phyloP scores from a whole-genome alignment of 2,888 invertebrate genomes.

The Drosophila rubida region DNA sequence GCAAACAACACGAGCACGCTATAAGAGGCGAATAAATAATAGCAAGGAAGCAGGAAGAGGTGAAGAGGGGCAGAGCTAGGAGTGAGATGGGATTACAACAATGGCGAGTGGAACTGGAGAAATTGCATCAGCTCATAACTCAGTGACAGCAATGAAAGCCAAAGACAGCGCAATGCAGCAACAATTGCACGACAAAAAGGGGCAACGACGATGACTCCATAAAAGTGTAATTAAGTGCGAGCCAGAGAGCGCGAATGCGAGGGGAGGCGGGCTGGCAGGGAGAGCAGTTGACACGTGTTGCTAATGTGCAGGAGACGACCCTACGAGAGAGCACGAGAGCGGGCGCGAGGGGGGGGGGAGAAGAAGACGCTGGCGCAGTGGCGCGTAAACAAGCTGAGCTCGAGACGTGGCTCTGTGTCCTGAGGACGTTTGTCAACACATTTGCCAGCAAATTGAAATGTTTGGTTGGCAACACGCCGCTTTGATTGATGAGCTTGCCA shows the following conservation, averaged over 20 bases:
- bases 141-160: constrained; percentile 55
- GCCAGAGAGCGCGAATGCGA: constrained; percentile 4
- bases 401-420: constrained; percentile 1
- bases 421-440: constrained; percentile 66
- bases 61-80: background rate
- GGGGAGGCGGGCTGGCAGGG: too few relatives aligned
- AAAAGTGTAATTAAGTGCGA: constrained; percentile 73
- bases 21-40: constrained; percentile 22
- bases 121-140: constrained; percentile 69
- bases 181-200: constrained; percentile 7
- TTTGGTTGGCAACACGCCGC: constrained; percentile 48
- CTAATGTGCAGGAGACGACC: constrained; percentile 50
- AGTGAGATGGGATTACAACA: constrained; percentile 7
- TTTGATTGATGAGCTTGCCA: constrained; percentile 51
- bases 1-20: constrained; percentile 7
- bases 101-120: constrained; percentile 30
- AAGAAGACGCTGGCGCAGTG: background rate
- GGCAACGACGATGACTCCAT: constrained; percentile 51
- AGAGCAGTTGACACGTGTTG: constrained; percentile 68
- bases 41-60: background rate
- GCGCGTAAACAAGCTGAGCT: constrained; percentile 29
- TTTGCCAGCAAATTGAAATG: constrained; percentile 72
- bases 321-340: background rate
- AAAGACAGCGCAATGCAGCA: constrained; percentile 46
- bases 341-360: background rate